A percentile compares a stretch with the other conserved stretches of the same genome.
Conservation (phyloP, 1,140 invertebrate species). For the Ceratitis capitata region DNA sequence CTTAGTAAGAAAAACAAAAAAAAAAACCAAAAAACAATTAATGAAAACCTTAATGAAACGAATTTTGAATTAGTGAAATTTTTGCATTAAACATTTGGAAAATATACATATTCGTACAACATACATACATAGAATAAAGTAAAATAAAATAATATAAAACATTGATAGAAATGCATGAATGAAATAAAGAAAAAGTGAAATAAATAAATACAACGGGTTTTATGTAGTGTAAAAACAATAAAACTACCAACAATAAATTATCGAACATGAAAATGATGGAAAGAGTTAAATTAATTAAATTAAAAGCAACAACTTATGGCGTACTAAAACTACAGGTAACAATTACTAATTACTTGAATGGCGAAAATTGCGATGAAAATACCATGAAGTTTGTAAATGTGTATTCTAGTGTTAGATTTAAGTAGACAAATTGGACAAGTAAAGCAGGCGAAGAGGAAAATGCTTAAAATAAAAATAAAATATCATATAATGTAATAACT, state of each 20-base stretch:
- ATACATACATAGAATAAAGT: conserved; percentile 45
- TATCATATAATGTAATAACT: background rate
- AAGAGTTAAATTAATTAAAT: background rate
- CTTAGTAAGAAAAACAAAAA: background rate
- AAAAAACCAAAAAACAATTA: conserved; percentile 35
- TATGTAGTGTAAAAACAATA: background rate
- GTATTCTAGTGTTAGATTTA: background rate
- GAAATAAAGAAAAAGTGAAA: background rate
- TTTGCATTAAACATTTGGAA: conserved; percentile 41
- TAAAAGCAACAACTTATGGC: background rate
- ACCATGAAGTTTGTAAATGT: background rate
- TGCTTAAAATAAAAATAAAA: no score
- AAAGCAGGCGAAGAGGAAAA: background rate
- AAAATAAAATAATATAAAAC: background rate
- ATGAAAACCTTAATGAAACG: conserved; percentile 58
- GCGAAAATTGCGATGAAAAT: no score
- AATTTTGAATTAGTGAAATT: conserved; percentile 64
- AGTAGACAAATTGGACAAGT: conserved; percentile 19
- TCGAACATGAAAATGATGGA: background rate
- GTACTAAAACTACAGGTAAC: background rate
- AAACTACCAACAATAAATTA: background rate
- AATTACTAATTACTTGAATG: background rate
- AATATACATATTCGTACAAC: conserved; percentile 44
- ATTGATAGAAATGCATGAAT: background rate
- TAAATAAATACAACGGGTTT: background rate